Base-by-base conservation (phyloP, 2,888 invertebrate species). In the Polylopha cassiicola region DNA sequence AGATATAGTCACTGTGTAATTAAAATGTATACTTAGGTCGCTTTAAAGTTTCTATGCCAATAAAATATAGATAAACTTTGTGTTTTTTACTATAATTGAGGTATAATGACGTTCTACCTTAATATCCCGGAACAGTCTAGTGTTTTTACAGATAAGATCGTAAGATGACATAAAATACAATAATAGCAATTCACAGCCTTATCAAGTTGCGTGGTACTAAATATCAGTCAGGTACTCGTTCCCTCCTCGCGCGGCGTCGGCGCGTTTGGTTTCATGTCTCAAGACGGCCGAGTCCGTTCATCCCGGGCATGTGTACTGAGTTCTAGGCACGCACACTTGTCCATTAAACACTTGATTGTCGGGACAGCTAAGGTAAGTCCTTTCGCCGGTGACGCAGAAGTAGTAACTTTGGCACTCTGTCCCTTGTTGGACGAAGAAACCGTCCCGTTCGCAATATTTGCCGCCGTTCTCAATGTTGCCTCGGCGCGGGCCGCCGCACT, bases 291-390 rank as follows among this genome's bases (percentile, higher is more conserved):
- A 22, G 1, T 3, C 23, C 23, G 49, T 48, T 79, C 81, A 84
- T 33, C 77, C 81, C 4, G 85, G 87, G 49, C 88, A 89, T 1
- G 74, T 51, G 51, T 82, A 88, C 34, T 75, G 73, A 3, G 58
- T 58, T 9, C 69, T 65, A 3, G 78, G 61, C 5, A 88, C 87
- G 55, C 89, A 89, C 24, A 86, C 63, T 51, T 87, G 87, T 0
- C 89, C 89, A 51, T 89, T 88, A 60, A 89, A 89, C n/a, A 87
- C 53, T 43, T 86, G 78, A 2, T 70, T 75, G 0, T 39, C 37
- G 0, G 79, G 72, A 47, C 89, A 89, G 8, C 73, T 67, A 2
- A 88, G 74, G 39, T 75, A 70, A 0, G 88, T 88, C 43, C 86
- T 71, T 7, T 64, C 62, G 1, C 88, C 88, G 38, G 77, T 74